Percentiles rank a stretch among this genome's conserved stretches.
Evolutionary conservation across 2,888 invertebrate genomes (phyloP).

Genomic region (Frankliniella fusca): DNA sequence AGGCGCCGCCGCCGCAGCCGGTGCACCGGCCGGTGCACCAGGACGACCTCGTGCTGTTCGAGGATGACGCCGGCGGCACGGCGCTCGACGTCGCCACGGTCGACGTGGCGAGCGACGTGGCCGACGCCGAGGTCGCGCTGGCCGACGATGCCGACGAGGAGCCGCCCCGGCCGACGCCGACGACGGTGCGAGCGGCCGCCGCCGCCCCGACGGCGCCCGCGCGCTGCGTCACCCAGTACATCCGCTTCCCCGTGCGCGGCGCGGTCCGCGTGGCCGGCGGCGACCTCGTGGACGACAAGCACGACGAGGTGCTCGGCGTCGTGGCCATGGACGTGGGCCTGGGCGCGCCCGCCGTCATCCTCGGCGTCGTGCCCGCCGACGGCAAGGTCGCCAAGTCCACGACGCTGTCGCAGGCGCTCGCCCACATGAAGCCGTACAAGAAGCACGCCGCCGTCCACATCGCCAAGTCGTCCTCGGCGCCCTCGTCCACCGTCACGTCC

Average conservation of each 20-base stretch:
- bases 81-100: slow-evolving; percentile 12
- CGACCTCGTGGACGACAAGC: slow-evolving; percentile 1
- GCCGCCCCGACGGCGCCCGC: not conserved
- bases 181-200: not conserved
- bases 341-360: slow-evolving; percentile 11
- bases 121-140: not conserved
- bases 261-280: slow-evolving; percentile 17
- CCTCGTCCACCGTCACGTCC: not conserved
- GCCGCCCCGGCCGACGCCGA: not conserved
- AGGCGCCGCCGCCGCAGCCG: not conserved
- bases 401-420: slow-evolving; percentile 20
- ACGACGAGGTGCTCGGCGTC: slow-evolving; percentile 5
- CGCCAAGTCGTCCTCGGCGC: not conserved
- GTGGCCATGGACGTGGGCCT: slow-evolving; percentile 7
- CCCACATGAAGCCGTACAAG: slow-evolving; percentile 17
- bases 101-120: slow-evolving; percentile 1
- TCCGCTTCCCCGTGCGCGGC: slow-evolving; percentile 1
- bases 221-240: slow-evolving; percentile 16
- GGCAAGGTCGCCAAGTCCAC: slow-evolving; percentile 1
- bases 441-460: slow-evolving; percentile 1
- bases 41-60: slow-evolving; percentile 12
- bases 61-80: slow-evolving; percentile 10
- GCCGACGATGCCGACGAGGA: not conserved
- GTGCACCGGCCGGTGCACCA: not conserved
- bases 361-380: slow-evolving; percentile 14